These are phyloP conservation scores for Drosophila willistoni DNA, from an alignment of 1,140 invertebrate species.

Conservation along the genomic window DNA sequence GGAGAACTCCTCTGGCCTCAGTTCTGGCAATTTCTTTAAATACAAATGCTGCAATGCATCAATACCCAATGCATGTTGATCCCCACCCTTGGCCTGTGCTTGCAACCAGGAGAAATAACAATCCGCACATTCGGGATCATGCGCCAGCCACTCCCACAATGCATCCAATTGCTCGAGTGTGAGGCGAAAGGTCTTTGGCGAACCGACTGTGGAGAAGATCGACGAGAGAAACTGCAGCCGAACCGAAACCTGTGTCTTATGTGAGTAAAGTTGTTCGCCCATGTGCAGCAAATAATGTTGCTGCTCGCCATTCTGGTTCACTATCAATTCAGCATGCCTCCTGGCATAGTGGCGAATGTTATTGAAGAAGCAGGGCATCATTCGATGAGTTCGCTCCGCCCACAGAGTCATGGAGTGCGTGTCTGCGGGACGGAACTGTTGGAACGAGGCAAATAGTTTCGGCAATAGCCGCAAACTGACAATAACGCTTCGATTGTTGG, in stretches of 20 bases:
- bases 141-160: constrained; percentile 94
- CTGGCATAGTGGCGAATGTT: constrained; percentile 88
- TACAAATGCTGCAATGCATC: constrained; percentile 95
- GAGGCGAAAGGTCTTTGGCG: constrained; percentile 93
- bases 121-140: constrained; percentile 92
- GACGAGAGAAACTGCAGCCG: constrained; percentile 95
- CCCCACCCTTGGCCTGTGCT: constrained; percentile 94
- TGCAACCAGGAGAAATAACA: constrained; percentile 96
- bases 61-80: constrained; percentile 93
- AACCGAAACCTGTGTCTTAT: constrained; percentile 95
- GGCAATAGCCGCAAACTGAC: constrained; percentile 94
- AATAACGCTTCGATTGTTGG: constrained; percentile 93
- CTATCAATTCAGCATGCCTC: constrained; percentile 58
- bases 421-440: constrained; percentile 92
- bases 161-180: constrained; percentile 95
- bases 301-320: constrained; percentile 66
- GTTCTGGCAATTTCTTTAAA: constrained; percentile 93
- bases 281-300: constrained; percentile 50
- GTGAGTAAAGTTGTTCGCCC: constrained; percentile 87
- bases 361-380: constrained; percentile 96
- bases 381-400: constrained; percentile 94
- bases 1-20: constrained; percentile 94
- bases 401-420: constrained; percentile 93
- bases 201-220: constrained; percentile 94
- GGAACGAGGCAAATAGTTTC: constrained; percentile 95